Evolutionary conservation across 37 sponge, comb jelly and placozoan species (phyloP).

Genomic region (Haliclona indistincta): DNA sequence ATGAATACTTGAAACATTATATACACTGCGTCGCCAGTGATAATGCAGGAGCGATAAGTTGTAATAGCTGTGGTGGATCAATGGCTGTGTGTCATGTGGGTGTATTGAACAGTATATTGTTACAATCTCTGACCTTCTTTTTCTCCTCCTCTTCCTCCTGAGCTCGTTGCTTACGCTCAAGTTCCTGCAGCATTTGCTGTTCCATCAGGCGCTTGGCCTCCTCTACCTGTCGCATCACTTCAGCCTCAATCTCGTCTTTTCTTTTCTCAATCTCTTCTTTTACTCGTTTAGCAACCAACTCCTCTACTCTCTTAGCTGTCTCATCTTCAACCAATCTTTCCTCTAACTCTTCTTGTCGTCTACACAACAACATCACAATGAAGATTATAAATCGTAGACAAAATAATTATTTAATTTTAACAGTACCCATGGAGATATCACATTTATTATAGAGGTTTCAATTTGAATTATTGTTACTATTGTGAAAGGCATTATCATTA

Average conservation of each 20-base stretch:
- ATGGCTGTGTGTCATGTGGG: neutral
- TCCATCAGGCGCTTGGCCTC: slow-evolving; percentile 87
- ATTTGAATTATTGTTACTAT: too few relatives aligned
- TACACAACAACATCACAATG: neutral
- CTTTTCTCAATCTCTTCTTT: slow-evolving; percentile 56
- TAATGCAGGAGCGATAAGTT: too few relatives aligned
- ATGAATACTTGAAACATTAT: too few relatives aligned
- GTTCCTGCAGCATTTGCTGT: slow-evolving; percentile 76
- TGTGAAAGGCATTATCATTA: too few relatives aligned
- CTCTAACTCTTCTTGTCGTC: slow-evolving; percentile 73
- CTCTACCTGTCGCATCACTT: slow-evolving; percentile 74
- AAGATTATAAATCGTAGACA: too few relatives aligned
- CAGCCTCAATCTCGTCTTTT: slow-evolving; percentile 84
- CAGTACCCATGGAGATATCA: neutral
- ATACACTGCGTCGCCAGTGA: too few relatives aligned
- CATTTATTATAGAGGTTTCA: too few relatives aligned
- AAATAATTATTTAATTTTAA: too few relatives aligned
- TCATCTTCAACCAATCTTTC: slow-evolving; percentile 72
- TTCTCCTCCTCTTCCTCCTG: slow-evolving; percentile 72
- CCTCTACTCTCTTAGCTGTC: slow-evolving; percentile 61
- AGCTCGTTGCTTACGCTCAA: slow-evolving; percentile 61
- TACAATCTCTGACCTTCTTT: slow-evolving; percentile 45
- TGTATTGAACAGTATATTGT: too few relatives aligned
- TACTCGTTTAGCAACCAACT: slow-evolving; percentile 65
- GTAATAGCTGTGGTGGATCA: neutral